phyloP scores from a whole-genome alignment of 2,888 invertebrate genomes.

The Lydus trimaculatus region DNA sequence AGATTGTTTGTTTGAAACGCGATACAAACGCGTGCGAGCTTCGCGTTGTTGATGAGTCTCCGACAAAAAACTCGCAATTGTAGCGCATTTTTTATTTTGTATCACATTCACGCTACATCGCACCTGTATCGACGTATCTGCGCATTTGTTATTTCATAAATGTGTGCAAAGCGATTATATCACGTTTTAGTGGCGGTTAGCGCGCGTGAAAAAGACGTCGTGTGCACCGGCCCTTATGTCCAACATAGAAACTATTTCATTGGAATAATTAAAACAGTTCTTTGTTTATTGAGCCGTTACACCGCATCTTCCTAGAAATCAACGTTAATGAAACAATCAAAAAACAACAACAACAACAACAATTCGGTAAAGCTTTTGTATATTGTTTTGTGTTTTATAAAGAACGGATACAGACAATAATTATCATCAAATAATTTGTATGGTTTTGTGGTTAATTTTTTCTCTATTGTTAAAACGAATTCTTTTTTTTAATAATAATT shows the following conservation, averaged over 20 bases:
- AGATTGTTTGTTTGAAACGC: no score
- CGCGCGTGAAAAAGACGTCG: no score
- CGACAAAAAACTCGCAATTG: no score
- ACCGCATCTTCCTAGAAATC: constrained; percentile 23
- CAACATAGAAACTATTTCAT: constrained; percentile 18
- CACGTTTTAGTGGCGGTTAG: no score
- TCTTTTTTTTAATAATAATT: neutral
- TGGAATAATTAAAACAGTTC: constrained; percentile 28
- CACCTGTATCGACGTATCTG: no score
- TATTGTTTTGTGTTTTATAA: neutral
- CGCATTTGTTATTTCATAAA: no score
- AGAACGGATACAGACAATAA: constrained; percentile 7
- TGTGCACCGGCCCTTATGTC: no score
- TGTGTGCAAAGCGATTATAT: no score
- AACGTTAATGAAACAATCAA: neutral
- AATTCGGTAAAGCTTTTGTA: neutral
- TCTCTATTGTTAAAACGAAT: neutral
- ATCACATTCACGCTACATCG: no score
- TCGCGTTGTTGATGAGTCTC: no score
- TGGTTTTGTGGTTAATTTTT: constrained; percentile 4
- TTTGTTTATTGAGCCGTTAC: constrained; percentile 25
- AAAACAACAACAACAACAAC: neutral
- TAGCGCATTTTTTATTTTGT: no score
- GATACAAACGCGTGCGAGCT: no score
- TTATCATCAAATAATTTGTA: neutral